Evolutionary conservation across 2,797 vertebrate species (phyloP).

Genomic region (Chelmon rostratus): DNA sequence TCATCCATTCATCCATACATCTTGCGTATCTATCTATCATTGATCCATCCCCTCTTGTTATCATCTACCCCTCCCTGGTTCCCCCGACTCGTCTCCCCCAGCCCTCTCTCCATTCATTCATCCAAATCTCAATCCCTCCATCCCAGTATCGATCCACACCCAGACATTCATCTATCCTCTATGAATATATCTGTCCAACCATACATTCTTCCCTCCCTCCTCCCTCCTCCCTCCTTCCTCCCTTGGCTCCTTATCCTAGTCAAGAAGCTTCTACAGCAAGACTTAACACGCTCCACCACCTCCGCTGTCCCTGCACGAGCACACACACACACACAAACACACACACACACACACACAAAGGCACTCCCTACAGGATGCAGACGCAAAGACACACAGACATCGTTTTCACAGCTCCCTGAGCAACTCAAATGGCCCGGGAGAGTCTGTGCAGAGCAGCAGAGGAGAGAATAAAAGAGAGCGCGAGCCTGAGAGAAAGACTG

Average conservation of each 20-base stretch:
- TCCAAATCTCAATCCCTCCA: slow-evolving; percentile 60
- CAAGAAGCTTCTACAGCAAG: slow-evolving; percentile 62
- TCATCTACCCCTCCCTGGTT: slow-evolving; percentile 58
- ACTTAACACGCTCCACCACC: slow-evolving; percentile 70
- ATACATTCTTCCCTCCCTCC: slow-evolving; percentile 30
- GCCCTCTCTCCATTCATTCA: slow-evolving; percentile 48
- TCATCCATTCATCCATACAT: slow-evolving; percentile 63
- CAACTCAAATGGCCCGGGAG: slow-evolving; percentile 77
- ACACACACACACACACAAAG: slow-evolving; percentile 43
- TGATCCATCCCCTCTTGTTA: slow-evolving; percentile 70
- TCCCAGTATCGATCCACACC: slow-evolving; percentile 61
- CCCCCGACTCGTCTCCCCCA: slow-evolving; percentile 42
- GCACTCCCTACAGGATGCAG: slow-evolving; percentile 66
- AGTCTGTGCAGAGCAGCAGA: slow-evolving; percentile 63
- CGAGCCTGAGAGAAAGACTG: slow-evolving; percentile 38
- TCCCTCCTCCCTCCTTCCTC: slow-evolving; percentile 47
- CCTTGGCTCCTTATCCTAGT: slow-evolving; percentile 61
- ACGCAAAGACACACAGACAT: slow-evolving; percentile 72
- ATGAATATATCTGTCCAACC: slow-evolving; percentile 60
- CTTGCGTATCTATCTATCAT: slow-evolving; percentile 61
- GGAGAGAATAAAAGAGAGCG: slow-evolving; percentile 54
- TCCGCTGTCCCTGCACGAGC: slow-evolving; percentile 52
- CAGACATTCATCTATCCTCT: slow-evolving; percentile 57
- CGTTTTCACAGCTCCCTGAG: slow-evolving; percentile 81
- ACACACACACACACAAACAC: slow-evolving; percentile 27